phyloP scores from a whole-genome alignment of 2,113 vertebrate species.

The Proteles cristata region DNA sequence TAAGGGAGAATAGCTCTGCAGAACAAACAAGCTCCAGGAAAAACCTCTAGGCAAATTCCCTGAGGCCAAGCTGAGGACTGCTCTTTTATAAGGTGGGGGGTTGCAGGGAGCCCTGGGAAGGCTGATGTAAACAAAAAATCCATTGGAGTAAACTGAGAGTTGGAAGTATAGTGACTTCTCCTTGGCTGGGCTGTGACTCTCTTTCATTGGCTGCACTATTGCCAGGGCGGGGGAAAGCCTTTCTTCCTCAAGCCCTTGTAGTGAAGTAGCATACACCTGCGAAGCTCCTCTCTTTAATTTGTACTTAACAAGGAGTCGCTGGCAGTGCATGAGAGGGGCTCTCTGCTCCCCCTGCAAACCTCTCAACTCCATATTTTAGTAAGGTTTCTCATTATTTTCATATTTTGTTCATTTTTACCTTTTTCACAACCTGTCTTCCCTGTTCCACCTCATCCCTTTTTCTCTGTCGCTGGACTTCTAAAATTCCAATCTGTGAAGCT shows the following conservation, averaged over 20 bases:
- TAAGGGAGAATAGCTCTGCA: not conserved
- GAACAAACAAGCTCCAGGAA: accelerated
- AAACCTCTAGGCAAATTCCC: not conserved
- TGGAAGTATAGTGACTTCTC: not conserved
- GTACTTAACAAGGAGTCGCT: not conserved
- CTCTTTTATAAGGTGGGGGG: not conserved
- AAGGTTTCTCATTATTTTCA: not conserved
- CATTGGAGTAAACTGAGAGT: not conserved
- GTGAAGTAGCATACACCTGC: not conserved
- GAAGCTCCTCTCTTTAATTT: not conserved
- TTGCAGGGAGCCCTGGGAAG: not conserved
- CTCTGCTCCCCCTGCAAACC: not conserved
- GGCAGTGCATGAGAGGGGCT: too few species aligned
- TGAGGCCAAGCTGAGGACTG: accelerated
- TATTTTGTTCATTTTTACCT: not conserved
- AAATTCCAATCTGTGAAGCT: not conserved
- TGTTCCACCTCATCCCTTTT: not conserved
- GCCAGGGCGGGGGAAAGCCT: not conserved
- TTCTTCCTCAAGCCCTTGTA: not conserved
- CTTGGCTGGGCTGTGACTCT: not conserved
- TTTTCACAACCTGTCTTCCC: not conserved
- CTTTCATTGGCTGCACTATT: not conserved
- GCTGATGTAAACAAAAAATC: not conserved
- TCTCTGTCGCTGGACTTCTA: not conserved
- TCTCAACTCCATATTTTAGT: not conserved